These are phyloP conservation scores for Ericerus pela DNA, from an alignment of 1,140 invertebrate species.

Conservation along the genomic window DNA sequence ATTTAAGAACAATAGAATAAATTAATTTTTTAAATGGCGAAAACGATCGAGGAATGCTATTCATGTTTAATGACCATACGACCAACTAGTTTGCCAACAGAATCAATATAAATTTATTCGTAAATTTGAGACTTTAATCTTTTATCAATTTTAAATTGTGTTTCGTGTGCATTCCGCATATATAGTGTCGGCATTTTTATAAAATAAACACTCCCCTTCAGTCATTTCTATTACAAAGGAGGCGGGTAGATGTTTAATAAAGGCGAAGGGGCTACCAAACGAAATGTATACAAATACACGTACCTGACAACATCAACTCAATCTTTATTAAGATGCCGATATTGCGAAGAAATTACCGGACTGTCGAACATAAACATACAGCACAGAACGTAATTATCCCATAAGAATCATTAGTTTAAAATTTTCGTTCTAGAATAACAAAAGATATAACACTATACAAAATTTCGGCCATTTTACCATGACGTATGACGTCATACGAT, in stretches of 20 bases:
- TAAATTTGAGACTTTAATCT: too few species aligned
- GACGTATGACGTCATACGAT: constrained; percentile 1
- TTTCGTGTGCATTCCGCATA: constrained; percentile 5
- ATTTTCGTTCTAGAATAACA: background rate
- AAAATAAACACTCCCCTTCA: constrained; percentile 12
- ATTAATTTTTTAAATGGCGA: constrained; percentile 6
- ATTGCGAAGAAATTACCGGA: too few species aligned
- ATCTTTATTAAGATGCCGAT: background rate
- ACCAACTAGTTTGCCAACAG: too few species aligned
- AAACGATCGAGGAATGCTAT: too few species aligned
- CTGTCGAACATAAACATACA: too few species aligned
- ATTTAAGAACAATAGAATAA: constrained; percentile 4
- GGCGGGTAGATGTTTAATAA: constrained; percentile 11
- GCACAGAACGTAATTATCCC: constrained; percentile 1
- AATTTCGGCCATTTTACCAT: constrained; percentile 7
- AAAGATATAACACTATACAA: constrained; percentile 6
- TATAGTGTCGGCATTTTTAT: constrained; percentile 7
- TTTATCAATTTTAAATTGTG: constrained; percentile 5
- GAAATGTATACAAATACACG: constrained; percentile 10
- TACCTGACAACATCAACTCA: background rate
- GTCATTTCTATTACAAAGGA: constrained; percentile 11
- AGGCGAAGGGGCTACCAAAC: constrained; percentile 9
- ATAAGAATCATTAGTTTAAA: background rate
- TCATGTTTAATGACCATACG: too few species aligned
- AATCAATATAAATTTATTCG: too few species aligned